Evolutionary conservation across 1,140 invertebrate species (phyloP), one percentile per base, ranked within the genome.

Genomic region (Mactra quadrangularis): DNA sequence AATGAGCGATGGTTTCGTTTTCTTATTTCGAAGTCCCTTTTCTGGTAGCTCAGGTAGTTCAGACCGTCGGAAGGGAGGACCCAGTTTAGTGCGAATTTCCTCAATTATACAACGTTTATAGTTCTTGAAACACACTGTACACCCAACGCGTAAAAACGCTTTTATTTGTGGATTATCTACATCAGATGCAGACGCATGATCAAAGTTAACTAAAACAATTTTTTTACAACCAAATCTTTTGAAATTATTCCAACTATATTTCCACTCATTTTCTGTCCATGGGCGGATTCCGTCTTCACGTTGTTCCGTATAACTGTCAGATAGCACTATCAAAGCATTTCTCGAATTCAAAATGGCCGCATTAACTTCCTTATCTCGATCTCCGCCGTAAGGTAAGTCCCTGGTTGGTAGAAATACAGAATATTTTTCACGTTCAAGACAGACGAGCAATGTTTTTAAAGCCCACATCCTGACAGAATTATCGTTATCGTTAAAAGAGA

Each of bases 211-310:
- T 7, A 77, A 17, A 15, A 77, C 57, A 77, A 77, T 60, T 17
- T 60, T 77, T 29, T 77, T 77, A 3, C 1, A 27, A 29, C 29
- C 29, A 27, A 47, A 3, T 17, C 1, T 0, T 66, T 52, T 50
- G 25, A 77, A 77, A 19, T 31, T 27, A 22, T 50, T 47, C 74
- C 74, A 77, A 19, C 55, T 59, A 52, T 33, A 77, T 66, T 77
- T 77, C 59, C 57, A 77, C 35, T 77, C 74, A 41, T 64, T 77
- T 50, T 77, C 74, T 15, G 74, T 50, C 74, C 74, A 77, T 33
- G 74, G 31, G 19, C 74, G 4, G 15, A 31, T 47, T 33, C 19
- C 59, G 13, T 64, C 25, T 47, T 64, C 25, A 1, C n/a, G 4
- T 33, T 64, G 33, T 13, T 0, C 19, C 19, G 68, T n/a, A 27